Evolutionary conservation across 2,888 invertebrate species (phyloP).

Genomic region (Drosophila peninsularis): DNA sequence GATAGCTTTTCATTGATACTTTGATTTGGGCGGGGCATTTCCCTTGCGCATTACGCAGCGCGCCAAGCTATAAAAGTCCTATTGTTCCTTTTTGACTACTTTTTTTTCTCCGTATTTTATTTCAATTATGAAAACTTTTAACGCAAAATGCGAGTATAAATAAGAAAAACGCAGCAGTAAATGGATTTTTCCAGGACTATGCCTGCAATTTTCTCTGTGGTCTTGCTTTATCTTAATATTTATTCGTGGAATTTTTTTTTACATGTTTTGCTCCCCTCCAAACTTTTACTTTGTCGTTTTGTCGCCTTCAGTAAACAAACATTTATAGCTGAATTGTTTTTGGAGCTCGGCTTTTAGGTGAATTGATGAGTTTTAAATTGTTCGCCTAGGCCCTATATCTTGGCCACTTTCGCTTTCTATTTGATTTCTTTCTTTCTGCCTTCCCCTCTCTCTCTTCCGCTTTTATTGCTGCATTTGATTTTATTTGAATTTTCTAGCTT

Average conservation of each 20-base stretch:
- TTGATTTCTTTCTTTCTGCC: background rate
- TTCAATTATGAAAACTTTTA: constrained; percentile 74
- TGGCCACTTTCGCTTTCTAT: constrained; percentile 10
- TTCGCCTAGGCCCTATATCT: constrained; percentile 9
- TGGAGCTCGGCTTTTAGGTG: constrained; percentile 49
- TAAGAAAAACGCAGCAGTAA: constrained; percentile 29
- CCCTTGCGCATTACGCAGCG: constrained; percentile 51
- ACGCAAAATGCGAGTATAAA: constrained; percentile 22
- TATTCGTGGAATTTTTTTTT: background rate
- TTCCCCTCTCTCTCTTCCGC: background rate
- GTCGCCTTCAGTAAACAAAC: constrained; percentile 67
- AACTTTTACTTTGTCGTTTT: constrained; percentile 25
- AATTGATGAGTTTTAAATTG: constrained; percentile 79
- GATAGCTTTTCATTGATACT: constrained; percentile 69
- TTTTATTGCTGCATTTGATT: constrained; percentile 51
- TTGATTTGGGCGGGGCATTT: constrained; percentile 53
- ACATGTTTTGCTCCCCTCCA: background rate
- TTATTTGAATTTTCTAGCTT: constrained; percentile 18
- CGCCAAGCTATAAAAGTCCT: constrained; percentile 33
- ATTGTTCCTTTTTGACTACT: constrained; percentile 33
- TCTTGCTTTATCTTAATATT: constrained; percentile 13
- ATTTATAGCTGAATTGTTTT: constrained; percentile 71
- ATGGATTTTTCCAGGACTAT: constrained; percentile 24
- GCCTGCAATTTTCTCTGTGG: constrained; percentile 27
- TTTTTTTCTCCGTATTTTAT: constrained; percentile 39